Evolutionary conservation across 2,888 invertebrate genomes (phyloP).

Genomic region (Cheilosia urbana): DNA sequence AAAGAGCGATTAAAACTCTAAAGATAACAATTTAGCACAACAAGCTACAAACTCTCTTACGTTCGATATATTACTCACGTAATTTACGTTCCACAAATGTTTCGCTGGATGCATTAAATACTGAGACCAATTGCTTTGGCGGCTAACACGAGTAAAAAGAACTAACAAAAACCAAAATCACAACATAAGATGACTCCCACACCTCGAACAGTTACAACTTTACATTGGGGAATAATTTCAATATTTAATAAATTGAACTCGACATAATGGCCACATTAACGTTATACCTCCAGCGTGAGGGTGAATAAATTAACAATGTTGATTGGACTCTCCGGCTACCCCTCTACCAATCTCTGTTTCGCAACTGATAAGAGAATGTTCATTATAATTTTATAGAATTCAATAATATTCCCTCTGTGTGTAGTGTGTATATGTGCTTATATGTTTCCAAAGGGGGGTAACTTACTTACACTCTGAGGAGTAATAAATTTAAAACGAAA

Average conservation of each 20-base stretch:
- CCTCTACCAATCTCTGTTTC: conserved; percentile 52
- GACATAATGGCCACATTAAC: conserved; percentile 64
- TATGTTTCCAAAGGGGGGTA: conserved; percentile 26
- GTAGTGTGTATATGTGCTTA: conserved; percentile 10
- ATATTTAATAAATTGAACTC: conserved; percentile 66
- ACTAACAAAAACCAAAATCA: not conserved
- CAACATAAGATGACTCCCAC: conserved; percentile 1
- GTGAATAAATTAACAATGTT: conserved; percentile 73
- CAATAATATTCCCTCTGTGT: conserved; percentile 42
- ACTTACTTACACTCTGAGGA: conserved; percentile 71
- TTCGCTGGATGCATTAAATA: no score
- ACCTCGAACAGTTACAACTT: not conserved
- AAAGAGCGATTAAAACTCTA: no score
- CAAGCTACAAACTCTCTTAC: no score
- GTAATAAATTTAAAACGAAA: conserved; percentile 72
- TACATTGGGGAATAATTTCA: conserved; percentile 51
- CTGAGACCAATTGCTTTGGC: no score
- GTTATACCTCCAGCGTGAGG: conserved; percentile 40
- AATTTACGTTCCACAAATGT: no score
- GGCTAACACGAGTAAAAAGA: no score
- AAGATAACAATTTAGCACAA: no score
- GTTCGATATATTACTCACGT: no score
- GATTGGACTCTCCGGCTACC: conserved; percentile 53
- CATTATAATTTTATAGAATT: conserved; percentile 75
- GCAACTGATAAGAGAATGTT: conserved; percentile 73